phyloP scores from a whole-genome alignment of 1,140 invertebrate species.

The Amyelois transitella region DNA sequence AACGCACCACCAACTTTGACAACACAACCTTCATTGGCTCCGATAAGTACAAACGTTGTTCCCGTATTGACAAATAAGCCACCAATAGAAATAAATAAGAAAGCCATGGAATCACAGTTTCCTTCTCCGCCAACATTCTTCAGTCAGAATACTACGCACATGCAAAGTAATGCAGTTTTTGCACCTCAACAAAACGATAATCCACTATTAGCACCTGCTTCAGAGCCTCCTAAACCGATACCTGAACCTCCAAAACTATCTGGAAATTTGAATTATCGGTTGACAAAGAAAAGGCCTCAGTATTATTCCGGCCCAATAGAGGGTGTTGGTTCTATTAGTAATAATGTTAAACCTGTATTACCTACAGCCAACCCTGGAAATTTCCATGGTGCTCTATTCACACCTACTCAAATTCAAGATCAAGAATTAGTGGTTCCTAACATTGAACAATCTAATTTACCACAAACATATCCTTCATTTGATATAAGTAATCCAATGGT shows the following conservation, averaged over 20 bases:
- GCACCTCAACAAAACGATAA: background rate
- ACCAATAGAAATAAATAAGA: background rate
- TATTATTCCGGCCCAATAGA: constrained; percentile 71
- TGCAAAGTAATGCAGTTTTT: constrained; percentile 4
- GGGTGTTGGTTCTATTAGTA: constrained; percentile 54
- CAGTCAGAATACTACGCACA: constrained; percentile 6
- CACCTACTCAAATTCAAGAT: constrained; percentile 20
- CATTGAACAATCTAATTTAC: constrained; percentile 6
- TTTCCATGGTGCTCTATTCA: constrained; percentile 50
- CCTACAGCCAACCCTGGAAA: constrained; percentile 24
- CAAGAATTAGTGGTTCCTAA: constrained; percentile 1
- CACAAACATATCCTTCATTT: constrained; percentile 11
- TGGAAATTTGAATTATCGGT: constrained; percentile 49
- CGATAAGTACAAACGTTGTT: background rate
- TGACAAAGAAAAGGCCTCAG: constrained; percentile 60
- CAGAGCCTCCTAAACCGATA: constrained; percentile 24
- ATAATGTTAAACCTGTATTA: constrained; percentile 51
- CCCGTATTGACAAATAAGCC: no score
- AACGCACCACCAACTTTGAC: background rate
- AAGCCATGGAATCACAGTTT: background rate
- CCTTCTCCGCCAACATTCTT: constrained; percentile 12
- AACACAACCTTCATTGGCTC: background rate
- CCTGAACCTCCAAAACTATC: constrained; percentile 49
- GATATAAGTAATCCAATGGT: constrained; percentile 21
- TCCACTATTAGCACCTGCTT: background rate